Percentiles rank a stretch among this genome's conserved stretches.
Conservation (phyloP, 2,888 invertebrate genomes). For the Pyralis farinalis region DNA sequence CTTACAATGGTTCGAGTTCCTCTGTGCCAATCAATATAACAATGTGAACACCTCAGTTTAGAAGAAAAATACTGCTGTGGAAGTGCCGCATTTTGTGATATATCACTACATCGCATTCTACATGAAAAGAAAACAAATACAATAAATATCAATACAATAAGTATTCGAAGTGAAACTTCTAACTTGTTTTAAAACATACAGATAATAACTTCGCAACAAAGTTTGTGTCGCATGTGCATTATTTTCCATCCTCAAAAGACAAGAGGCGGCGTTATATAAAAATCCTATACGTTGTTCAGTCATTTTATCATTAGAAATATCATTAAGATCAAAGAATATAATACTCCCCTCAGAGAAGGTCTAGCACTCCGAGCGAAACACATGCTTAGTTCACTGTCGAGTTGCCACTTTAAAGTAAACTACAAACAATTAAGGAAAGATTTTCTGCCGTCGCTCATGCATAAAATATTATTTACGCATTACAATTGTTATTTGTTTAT, state of each 20-base stretch:
- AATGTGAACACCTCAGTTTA: conserved; percentile 49
- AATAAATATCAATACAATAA: neutral
- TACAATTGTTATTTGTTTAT: too few relatives aligned
- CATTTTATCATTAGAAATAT: conserved; percentile 34
- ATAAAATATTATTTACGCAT: too few relatives aligned
- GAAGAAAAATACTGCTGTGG: conserved; percentile 56
- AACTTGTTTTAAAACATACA: conserved; percentile 46
- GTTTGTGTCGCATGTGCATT: conserved; percentile 30
- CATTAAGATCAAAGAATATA: too few relatives aligned
- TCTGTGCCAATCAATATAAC: conserved; percentile 55
- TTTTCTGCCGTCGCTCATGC: too few relatives aligned
- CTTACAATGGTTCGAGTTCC: conserved; percentile 44
- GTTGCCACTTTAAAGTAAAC: too few relatives aligned
- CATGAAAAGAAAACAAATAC: conserved; percentile 13
- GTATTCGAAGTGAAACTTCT: neutral
- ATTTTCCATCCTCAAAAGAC: conserved; percentile 26
- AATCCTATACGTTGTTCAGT: conserved; percentile 52
- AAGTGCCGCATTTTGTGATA: conserved; percentile 48
- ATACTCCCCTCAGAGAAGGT: too few relatives aligned
- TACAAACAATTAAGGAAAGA: too few relatives aligned
- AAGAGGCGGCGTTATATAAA: conserved; percentile 46
- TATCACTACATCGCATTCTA: conserved; percentile 56
- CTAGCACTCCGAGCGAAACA: too few relatives aligned
- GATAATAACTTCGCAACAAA: conserved; percentile 55
- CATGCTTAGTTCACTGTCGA: too few relatives aligned